A percentile compares a stretch with the other conserved stretches of the same genome.
Evolutionary conservation across 2,113 vertebrate genomes (phyloP).

Genomic region (Trematocara stigmaticum): DNA sequence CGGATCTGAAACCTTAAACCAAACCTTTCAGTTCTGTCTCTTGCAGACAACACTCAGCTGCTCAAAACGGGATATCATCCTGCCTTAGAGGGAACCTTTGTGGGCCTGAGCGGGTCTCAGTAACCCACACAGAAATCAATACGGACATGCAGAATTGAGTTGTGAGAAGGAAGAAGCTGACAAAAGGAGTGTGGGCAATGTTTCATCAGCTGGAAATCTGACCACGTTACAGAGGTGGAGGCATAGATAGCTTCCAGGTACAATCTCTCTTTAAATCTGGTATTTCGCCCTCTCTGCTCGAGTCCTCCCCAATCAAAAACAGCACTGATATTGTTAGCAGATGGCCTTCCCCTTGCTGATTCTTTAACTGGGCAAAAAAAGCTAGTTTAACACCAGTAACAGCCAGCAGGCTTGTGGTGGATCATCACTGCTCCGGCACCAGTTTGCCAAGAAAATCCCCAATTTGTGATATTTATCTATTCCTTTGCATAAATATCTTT

Average conservation of each 20-base stretch:
- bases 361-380: neutral
- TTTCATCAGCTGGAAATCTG: conserved; percentile 5
- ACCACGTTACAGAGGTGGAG: neutral
- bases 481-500: conserved; percentile 8
- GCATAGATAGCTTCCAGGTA: neutral
- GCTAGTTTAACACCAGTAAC: neutral
- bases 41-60: neutral
- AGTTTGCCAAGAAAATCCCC: neutral
- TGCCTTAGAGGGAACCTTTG: neutral
- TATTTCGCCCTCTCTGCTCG: neutral
- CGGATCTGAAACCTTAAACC: neutral
- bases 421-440: neutral
- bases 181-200: conserved; percentile 30
- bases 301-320: neutral
- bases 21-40: neutral
- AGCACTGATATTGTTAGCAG: neutral
- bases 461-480: conserved; percentile 10
- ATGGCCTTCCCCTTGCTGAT: neutral
- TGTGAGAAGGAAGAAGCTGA: neutral
- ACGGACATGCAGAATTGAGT: neutral
- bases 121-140: conserved; percentile 55
- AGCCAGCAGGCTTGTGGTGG: neutral
- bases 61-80: neutral
- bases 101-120: conserved; percentile 11
- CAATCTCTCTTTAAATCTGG: neutral